These are phyloP conservation scores for Myotis findleyi DNA, from an alignment of 2,797 vertebrate species.

Conservation along the genomic window DNA sequence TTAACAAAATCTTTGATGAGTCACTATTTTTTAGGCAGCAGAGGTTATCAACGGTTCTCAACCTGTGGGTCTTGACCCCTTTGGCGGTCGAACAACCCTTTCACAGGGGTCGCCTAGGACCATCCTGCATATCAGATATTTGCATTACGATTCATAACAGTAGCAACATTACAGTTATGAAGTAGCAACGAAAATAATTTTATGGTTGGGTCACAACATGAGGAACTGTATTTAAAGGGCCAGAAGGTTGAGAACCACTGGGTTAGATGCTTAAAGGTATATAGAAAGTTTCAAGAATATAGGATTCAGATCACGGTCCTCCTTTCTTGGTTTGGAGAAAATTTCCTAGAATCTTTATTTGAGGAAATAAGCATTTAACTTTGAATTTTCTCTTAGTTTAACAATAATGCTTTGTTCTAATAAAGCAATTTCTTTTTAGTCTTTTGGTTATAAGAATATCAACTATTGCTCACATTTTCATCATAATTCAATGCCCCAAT, in stretches of 20 bases:
- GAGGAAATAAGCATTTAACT: conserved; percentile 22
- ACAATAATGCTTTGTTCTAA: conserved; percentile 22
- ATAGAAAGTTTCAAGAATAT: neutral
- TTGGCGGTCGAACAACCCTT: too few species aligned
- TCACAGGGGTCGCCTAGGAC: too few species aligned
- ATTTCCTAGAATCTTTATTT: neutral
- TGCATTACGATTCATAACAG: too few species aligned
- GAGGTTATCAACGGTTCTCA: neutral
- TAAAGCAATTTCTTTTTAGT: conserved; percentile 2
- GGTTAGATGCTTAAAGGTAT: neutral
- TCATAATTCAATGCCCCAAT: neutral
- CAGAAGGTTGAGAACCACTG: too few species aligned
- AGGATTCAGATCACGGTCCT: neutral
- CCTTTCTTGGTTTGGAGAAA: conserved; percentile 10
- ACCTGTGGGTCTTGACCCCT: too few species aligned
- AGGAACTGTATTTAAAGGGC: too few species aligned
- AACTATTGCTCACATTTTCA: conserved; percentile 30
- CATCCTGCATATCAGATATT: too few species aligned
- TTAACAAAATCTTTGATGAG: conserved; percentile 32
- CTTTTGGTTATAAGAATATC: neutral
- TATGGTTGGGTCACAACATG: too few species aligned
- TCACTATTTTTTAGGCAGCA: conserved; percentile 29
- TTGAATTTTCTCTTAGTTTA: neutral
- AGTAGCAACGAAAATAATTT: too few species aligned
- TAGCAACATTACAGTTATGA: too few species aligned